Conservation (phyloP, 1,140 invertebrate genomes). For the Doryteuthis pealeii region DNA sequence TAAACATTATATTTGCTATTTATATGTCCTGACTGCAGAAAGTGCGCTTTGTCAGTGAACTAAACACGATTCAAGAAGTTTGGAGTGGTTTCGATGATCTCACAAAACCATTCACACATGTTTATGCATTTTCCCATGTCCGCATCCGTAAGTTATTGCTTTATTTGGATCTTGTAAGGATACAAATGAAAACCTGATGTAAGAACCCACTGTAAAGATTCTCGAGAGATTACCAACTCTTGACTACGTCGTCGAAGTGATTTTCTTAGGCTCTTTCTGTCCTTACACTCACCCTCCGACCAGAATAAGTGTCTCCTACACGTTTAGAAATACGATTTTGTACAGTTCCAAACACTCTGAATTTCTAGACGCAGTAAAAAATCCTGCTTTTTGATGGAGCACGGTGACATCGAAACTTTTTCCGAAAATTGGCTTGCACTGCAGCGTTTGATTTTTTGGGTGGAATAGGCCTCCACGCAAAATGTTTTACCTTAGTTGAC, state of each 20-base stretch:
- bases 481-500: constrained; percentile 3
- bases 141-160: neutral
- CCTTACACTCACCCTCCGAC: neutral
- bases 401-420: neutral
- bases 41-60: neutral
- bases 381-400: constrained; percentile 2
- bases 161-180: neutral
- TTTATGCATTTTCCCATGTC: neutral
- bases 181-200: neutral
- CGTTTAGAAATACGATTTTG: neutral
- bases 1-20: neutral
- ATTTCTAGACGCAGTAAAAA: neutral
- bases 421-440: neutral
- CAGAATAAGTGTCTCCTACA: neutral
- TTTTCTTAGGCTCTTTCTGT: neutral
- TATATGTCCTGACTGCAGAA: neutral
- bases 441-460: neutral
- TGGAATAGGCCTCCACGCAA: neutral
- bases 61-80: neutral
- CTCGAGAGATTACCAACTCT: neutral
- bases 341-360: neutral
- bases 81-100: neutral
- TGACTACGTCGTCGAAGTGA: constrained; percentile 1
- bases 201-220: neutral
- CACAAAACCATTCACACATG: constrained; percentile 5